Evolutionary conservation across 2,797 vertebrate genomes (phyloP).

Genomic region (Bryconaethiops microstoma): DNA sequence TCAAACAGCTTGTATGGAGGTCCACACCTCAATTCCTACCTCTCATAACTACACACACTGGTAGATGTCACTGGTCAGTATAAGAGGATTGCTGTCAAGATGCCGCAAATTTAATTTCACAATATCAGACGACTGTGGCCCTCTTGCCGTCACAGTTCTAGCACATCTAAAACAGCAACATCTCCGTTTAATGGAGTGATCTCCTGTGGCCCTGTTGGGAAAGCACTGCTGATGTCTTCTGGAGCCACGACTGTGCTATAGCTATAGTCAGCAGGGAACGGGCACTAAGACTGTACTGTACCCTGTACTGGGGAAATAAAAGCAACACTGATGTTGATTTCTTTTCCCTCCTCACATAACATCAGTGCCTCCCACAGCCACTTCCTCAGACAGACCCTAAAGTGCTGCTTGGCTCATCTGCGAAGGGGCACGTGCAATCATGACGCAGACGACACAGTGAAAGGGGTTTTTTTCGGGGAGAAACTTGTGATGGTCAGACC

Average conservation of each 20-base stretch:
- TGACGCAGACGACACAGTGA: constrained; percentile 66
- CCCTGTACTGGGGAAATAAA: constrained; percentile 17
- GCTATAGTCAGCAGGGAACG: constrained; percentile 20
- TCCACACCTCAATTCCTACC: neutral
- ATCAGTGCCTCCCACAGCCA: constrained; percentile 48
- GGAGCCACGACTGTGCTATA: constrained; percentile 5
- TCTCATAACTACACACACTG: neutral
- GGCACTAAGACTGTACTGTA: constrained; percentile 22
- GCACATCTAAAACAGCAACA: neutral
- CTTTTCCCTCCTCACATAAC: constrained; percentile 9
- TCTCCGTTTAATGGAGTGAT: neutral
- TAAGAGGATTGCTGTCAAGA: too few relatives aligned
- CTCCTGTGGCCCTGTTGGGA: constrained; percentile 24
- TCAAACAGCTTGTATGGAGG: too few relatives aligned
- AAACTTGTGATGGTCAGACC: constrained; percentile 52
- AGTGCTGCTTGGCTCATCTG: constrained; percentile 77
- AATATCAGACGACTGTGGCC: neutral
- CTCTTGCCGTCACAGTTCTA: neutral
- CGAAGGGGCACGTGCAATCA: constrained; percentile 61
- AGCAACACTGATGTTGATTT: constrained; percentile 14
- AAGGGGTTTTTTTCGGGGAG: constrained; percentile 49
- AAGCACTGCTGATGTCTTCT: constrained; percentile 24
- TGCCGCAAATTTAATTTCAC: too few relatives aligned
- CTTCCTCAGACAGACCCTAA: constrained; percentile 63
- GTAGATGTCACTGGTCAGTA: neutral